Conservation (phyloP, 2,888 invertebrate genomes). For the Vanessa cardui region DNA sequence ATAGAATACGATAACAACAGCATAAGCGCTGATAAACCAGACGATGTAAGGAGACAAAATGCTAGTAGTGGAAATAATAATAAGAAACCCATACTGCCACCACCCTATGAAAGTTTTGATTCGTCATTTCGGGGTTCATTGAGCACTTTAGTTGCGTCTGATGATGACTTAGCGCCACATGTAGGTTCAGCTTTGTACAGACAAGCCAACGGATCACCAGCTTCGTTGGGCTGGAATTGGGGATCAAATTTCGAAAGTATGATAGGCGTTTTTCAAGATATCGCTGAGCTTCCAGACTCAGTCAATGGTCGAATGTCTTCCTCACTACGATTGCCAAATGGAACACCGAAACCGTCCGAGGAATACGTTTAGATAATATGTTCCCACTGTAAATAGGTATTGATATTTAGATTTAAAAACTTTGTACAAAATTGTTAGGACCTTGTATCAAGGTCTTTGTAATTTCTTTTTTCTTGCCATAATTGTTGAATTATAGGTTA, state of each 20-base stretch:
- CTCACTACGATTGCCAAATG: slow-evolving; percentile 88
- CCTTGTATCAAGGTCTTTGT: slow-evolving; percentile 79
- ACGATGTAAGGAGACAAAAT: slow-evolving; percentile 83
- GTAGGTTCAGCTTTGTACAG: slow-evolving; percentile 90
- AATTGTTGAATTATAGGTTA: slow-evolving; percentile 60
- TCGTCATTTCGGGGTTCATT: slow-evolving; percentile 97
- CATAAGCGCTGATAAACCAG: slow-evolving; percentile 89
- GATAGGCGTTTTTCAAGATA: slow-evolving; percentile 97
- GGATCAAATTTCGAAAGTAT: slow-evolving; percentile 97
- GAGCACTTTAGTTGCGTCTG: slow-evolving; percentile 96
- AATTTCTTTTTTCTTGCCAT: slow-evolving; percentile 76
- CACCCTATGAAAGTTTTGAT: slow-evolving; percentile 95
- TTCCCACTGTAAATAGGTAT: slow-evolving; percentile 44
- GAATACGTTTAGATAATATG: slow-evolving; percentile 87
- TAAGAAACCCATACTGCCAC: slow-evolving; percentile 88
- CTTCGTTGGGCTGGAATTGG: slow-evolving; percentile 96
- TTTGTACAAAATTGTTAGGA: slow-evolving; percentile 70
- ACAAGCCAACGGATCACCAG: slow-evolving; percentile 90
- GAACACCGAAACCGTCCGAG: slow-evolving; percentile 93
- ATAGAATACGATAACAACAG: slow-evolving; percentile 98
- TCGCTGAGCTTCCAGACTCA: slow-evolving; percentile 95
- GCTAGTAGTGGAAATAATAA: slow-evolving; percentile 77
- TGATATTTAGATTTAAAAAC: slow-evolving; percentile 45
- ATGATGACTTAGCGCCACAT: slow-evolving; percentile 93
- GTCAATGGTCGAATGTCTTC: slow-evolving; percentile 88